Percentiles rank a stretch among this genome's conserved stretches.
Evolutionary conservation across 1,140 invertebrate genomes (phyloP).

Genomic region (Pristionchus pacificus): DNA sequence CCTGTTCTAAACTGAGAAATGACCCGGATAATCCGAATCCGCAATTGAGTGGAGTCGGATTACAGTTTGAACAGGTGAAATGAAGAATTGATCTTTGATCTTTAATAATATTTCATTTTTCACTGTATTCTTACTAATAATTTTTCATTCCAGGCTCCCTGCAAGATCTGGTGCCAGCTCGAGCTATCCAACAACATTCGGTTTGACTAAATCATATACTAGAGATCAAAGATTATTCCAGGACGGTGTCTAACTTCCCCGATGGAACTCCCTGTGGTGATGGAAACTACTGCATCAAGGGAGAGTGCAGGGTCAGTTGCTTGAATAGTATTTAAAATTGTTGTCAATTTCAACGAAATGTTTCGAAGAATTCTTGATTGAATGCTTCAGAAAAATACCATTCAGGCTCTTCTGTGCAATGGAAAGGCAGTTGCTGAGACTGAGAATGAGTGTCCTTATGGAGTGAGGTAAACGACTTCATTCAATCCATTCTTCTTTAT

Average conservation of each 20-base stretch:
- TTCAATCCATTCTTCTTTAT: background rate
- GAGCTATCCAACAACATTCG: constrained; percentile 35
- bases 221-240: too few species aligned
- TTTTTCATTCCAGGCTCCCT: background rate
- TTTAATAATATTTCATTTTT: background rate
- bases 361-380: background rate
- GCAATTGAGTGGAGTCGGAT: constrained; percentile 30
- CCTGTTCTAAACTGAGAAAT: constrained; percentile 21
- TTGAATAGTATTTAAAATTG: background rate
- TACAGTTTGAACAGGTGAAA: constrained; percentile 35
- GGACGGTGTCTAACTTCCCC: constrained; percentile 38
- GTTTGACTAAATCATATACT: too few species aligned
- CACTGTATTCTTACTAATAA: background rate
- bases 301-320: constrained; percentile 30
- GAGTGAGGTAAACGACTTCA: background rate
- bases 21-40: constrained; percentile 30
- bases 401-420: background rate
- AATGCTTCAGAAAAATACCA: too few species aligned
- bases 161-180: constrained; percentile 21
- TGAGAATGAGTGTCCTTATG: background rate
- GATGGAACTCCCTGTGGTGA: constrained; percentile 39
- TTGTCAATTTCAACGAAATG: background rate
- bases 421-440: background rate
- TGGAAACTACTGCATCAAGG: constrained; percentile 33
- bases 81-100: constrained; percentile 24